Conservation (phyloP, 2,888 invertebrate genomes). For the Amphimallon solstitiale region DNA sequence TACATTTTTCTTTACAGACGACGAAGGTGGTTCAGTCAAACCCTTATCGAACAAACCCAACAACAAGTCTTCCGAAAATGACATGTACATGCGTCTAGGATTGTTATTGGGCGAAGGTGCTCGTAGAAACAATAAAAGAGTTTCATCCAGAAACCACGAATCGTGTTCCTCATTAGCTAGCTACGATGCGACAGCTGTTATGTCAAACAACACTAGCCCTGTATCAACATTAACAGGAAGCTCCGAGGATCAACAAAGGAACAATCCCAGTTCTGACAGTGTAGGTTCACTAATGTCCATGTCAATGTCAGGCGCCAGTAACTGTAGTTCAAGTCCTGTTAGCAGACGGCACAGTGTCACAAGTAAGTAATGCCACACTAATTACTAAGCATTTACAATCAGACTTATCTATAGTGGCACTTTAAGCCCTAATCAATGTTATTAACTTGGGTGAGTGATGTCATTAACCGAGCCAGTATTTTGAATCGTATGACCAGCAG, state of each 20-base stretch:
- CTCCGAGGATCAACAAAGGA: slow-evolving; percentile 72
- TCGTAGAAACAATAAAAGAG: slow-evolving; percentile 59
- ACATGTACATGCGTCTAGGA: slow-evolving; percentile 84
- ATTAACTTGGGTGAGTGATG: no score
- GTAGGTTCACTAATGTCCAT: slow-evolving; percentile 82
- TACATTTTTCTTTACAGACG: slow-evolving; percentile 32
- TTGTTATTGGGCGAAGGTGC: slow-evolving; percentile 80
- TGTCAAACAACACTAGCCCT: slow-evolving; percentile 86
- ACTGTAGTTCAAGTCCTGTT: slow-evolving; percentile 81
- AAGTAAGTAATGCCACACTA: slow-evolving; percentile 65
- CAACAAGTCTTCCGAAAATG: slow-evolving; percentile 74
- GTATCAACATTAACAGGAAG: slow-evolving; percentile 90
- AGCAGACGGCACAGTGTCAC: slow-evolving; percentile 83
- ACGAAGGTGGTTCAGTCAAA: slow-evolving; percentile 41
- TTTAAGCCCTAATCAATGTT: no score
- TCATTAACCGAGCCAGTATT: no score
- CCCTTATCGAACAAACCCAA: slow-evolving; percentile 36
- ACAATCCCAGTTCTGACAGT: slow-evolving; percentile 73
- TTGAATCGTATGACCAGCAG: no score
- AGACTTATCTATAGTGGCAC: no score
- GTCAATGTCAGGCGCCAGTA: slow-evolving; percentile 81
- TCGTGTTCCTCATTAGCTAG: slow-evolving; percentile 66
- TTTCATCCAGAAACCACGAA: slow-evolving; percentile 62
- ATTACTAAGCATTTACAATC: no score
- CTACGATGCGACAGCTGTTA: slow-evolving; percentile 70